phyloP scores from a whole-genome alignment of 2,888 invertebrate species.

The Protonemura montana region DNA sequence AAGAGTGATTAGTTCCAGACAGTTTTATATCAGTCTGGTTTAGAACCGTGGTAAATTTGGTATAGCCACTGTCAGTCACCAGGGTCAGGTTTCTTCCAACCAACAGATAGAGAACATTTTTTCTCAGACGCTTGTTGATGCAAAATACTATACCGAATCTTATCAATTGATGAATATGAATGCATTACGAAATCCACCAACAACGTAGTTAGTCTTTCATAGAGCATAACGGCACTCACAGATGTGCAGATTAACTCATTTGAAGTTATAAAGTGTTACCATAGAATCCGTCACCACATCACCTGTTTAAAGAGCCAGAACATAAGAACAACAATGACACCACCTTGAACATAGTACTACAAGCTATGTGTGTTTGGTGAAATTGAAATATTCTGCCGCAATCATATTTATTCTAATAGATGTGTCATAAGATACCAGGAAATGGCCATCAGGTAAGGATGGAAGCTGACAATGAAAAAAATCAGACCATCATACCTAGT shows the following conservation, averaged over 20 bases:
- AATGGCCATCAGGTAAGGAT: too few species aligned
- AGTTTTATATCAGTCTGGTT: slow-evolving; percentile 46
- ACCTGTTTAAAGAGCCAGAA: background rate
- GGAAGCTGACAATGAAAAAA: too few species aligned
- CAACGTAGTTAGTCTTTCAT: slow-evolving; percentile 7
- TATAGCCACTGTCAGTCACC: slow-evolving; percentile 66
- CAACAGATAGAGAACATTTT: slow-evolving; percentile 52
- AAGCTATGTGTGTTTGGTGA: too few species aligned
- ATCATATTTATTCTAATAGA: too few species aligned
- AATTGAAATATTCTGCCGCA: too few species aligned
- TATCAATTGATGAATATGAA: slow-evolving; percentile 24
- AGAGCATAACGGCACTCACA: background rate
- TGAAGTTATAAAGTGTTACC: background rate
- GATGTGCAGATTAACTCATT: background rate
- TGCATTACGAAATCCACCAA: slow-evolving; percentile 28
- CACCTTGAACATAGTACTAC: background rate
- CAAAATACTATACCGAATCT: background rate
- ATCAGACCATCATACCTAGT: too few species aligned
- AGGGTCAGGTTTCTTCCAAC: slow-evolving; percentile 64
- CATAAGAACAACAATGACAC: background rate
- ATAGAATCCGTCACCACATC: background rate
- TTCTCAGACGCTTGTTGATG: slow-evolving; percentile 18
- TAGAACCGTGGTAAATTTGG: slow-evolving; percentile 40
- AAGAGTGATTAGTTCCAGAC: background rate
- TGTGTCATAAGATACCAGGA: too few species aligned